A percentile compares a stretch with the other conserved stretches of the same genome.
Conservation (phyloP, 2,797 vertebrate genomes). For the Cercopithecus petaurista region DNA sequence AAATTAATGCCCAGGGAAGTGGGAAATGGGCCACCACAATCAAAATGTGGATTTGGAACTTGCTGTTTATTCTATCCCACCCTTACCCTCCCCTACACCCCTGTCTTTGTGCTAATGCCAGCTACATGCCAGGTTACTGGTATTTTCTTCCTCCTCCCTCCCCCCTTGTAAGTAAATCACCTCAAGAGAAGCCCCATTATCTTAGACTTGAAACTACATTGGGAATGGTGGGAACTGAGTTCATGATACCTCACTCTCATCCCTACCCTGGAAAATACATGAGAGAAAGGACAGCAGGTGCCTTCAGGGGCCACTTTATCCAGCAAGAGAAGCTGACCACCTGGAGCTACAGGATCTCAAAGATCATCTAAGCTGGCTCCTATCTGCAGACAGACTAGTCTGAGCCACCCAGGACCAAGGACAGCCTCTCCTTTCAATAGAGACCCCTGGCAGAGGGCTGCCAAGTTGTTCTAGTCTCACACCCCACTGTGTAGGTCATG, state of each 20-base stretch:
- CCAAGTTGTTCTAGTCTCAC: not conserved
- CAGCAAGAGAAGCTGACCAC: not conserved
- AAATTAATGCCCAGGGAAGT: constrained; percentile 41
- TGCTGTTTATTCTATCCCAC: not conserved
- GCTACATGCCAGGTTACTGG: not conserved
- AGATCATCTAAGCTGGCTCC: not conserved
- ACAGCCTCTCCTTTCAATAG: not conserved
- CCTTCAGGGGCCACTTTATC: not conserved
- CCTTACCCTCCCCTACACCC: not conserved
- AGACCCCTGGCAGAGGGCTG: not conserved
- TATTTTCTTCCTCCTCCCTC: not conserved
- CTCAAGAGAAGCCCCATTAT: not conserved
- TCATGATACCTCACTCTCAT: not conserved
- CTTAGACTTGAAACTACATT: not conserved
- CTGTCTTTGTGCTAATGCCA: not conserved
- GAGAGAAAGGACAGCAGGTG: not conserved
- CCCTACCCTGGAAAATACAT: not conserved
- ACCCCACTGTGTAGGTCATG: not conserved
- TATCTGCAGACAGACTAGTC: not conserved
- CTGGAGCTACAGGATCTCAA: not conserved
- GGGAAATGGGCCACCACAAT: not conserved
- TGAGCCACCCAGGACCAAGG: not conserved
- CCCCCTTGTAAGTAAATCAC: not conserved
- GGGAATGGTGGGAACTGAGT: not conserved
- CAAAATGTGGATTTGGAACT: not conserved